Evolutionary conservation across 1,140 invertebrate species (phyloP).

Genomic region (Nylanderia fulva): DNA sequence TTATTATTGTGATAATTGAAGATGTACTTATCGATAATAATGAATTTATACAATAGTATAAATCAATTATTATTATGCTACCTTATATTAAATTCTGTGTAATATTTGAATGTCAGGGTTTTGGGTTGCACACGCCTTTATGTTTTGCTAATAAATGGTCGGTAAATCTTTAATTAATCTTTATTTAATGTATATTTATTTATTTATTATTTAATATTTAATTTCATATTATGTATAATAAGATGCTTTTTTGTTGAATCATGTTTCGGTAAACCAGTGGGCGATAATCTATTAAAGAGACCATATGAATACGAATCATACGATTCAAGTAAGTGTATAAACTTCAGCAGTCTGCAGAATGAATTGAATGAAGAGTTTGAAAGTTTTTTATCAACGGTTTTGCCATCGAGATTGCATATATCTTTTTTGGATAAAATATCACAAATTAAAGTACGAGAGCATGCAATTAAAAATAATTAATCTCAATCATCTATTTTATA

Average conservation of each 20-base stretch:
- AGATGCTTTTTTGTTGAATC: constrained; percentile 79
- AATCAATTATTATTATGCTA: neutral
- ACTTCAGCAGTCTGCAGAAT: constrained; percentile 77
- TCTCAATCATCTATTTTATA: constrained; percentile 1
- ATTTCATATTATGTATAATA: constrained; percentile 69
- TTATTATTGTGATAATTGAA: constrained; percentile 35
- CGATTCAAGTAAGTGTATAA: constrained; percentile 85
- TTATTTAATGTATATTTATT: constrained; percentile 46
- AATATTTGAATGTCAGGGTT: constrained; percentile 9
- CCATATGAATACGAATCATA: constrained; percentile 66
- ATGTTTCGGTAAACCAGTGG: constrained; percentile 85
- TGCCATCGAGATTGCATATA: constrained; percentile 51
- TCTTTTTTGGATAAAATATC: constrained; percentile 35
- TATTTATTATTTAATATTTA: constrained; percentile 41
- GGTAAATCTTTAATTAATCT: constrained; percentile 32
- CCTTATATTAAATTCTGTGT: constrained; percentile 23
- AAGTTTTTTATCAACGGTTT: constrained; percentile 65
- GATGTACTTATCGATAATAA: constrained; percentile 42
- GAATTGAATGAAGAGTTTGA: constrained; percentile 81
- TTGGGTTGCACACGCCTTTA: neutral
- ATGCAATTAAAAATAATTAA: constrained; percentile 32
- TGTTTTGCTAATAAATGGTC: neutral
- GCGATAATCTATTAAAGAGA: constrained; percentile 77
- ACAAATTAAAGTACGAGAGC: constrained; percentile 15
- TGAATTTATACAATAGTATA: neutral